A percentile compares a stretch with the other conserved stretches of the same genome.
Evolutionary conservation across 2,113 vertebrate genomes (phyloP).

Genomic region (Megaptera novaeangliae): DNA sequence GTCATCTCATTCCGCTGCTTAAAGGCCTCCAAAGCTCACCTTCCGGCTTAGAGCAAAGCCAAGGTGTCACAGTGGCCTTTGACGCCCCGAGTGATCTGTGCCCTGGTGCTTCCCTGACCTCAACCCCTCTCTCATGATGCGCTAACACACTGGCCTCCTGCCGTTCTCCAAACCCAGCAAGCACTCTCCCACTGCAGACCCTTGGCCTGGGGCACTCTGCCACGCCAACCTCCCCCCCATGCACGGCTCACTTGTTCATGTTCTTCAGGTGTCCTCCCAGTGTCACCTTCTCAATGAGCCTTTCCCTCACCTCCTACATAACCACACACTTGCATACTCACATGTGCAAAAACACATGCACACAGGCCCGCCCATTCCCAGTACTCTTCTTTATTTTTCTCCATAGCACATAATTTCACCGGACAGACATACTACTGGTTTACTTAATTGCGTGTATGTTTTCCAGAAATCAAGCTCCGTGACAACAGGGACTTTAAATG

Average conservation of each 20-base stretch:
- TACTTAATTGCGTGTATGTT: not conserved
- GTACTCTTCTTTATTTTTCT: not conserved
- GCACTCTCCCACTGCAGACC: not conserved
- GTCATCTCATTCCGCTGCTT: accelerated
- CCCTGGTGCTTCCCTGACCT: not conserved
- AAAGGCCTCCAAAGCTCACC: not conserved
- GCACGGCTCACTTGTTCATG: not conserved
- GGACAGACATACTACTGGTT: too few species aligned
- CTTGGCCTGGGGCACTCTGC: not conserved
- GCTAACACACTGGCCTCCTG: not conserved
- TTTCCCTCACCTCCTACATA: not conserved
- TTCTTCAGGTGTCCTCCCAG: not conserved
- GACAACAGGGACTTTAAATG: not conserved
- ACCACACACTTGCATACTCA: not conserved
- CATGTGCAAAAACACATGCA: not conserved
- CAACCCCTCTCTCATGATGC: accelerated
- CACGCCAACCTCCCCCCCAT: accelerated
- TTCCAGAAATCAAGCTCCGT: not conserved
- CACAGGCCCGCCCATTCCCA: not conserved
- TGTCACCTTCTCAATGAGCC: not conserved
- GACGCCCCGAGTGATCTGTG: not conserved
- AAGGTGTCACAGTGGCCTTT: accelerated
- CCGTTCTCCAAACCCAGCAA: too few species aligned
- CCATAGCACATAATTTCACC: not conserved
- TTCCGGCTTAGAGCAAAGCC: not conserved